Evolutionary conservation across 92 coral and sea anemone species (phyloP), one percentile per base, ranked within the genome.

Genomic region (Phenganax marumi): DNA sequence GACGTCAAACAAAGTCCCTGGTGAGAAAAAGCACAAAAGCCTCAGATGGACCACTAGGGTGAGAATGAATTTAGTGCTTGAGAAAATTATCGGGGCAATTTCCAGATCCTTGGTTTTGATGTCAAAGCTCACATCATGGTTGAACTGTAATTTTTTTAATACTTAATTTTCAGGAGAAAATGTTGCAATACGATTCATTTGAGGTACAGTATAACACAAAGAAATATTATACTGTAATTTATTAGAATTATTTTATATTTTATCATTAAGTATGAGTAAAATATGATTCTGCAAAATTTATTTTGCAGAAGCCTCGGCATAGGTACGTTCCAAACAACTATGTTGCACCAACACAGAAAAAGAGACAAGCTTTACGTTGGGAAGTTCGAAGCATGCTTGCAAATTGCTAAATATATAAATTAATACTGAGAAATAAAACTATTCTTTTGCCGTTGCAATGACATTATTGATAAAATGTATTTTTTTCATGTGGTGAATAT

Each of bases 31-130:
- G 79, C 98, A 88, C 85, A 94, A 94, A 49, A 87, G 85, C 55
- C 90, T 94, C 6, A 87, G 98, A 61, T 94, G 98, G 98, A 88
- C 90, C 80, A 93, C 93, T 50, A 89, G 98, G 87, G 97, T 92
- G 90, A 52, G 86, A 23, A 58, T 9, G 6, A 10, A n/a, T 47
- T n/a, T 10, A n/a, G 21, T 47, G 70, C n/a, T 18, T 63, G 26
- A 10, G 23, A 63, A 18, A 63, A 0, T 18, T 7, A 63, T n/a
- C n/a, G 21, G 11, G 21, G 21, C 21, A 12, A 18, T 12, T 12
- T 39, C 10, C 26, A 18, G 22, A 63, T 63, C 12, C 12, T 63
- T 12, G 70, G 16, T 8, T 63, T 39, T 63, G 22, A 63, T 18
- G 6, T 63, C 25, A 12, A 63, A 10, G 26, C 21, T 2, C 16